Percentiles rank a stretch among this genome's conserved stretches.
These are phyloP conservation scores for Acanthornis magna DNA, from an alignment of 2,797 vertebrate genomes.

Conservation along the genomic window DNA sequence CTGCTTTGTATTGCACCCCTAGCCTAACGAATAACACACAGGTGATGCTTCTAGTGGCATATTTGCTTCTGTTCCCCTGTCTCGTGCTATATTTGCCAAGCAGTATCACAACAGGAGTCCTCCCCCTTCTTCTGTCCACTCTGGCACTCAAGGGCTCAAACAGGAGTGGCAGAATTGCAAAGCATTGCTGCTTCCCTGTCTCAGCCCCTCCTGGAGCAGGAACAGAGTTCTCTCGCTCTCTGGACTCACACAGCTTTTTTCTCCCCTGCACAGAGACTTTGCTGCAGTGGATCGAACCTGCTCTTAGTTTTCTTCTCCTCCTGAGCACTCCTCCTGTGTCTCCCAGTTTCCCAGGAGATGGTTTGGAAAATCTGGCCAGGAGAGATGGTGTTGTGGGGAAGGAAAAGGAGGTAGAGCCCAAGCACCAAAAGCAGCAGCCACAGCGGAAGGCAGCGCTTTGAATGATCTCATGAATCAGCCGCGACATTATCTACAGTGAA, in stretches of 20 bases:
- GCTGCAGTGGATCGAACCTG: not conserved
- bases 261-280: not conserved
- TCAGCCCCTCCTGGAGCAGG: not conserved
- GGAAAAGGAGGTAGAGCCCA: not conserved
- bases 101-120: not conserved
- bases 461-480: conserved; percentile 66
- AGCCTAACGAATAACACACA: not conserved
- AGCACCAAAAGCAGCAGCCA: not conserved
- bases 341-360: not conserved
- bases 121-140: not conserved
- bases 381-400: not conserved
- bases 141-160: not conserved
- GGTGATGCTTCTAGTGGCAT: not conserved
- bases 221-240: not conserved
- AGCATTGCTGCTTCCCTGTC: not conserved
- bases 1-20: not conserved
- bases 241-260: not conserved
- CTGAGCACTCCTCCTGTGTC: not conserved
- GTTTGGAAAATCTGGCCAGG: not conserved
- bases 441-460: not conserved
- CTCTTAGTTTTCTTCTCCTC: not conserved
- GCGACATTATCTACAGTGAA: conserved; percentile 70
- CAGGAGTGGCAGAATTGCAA: not conserved
- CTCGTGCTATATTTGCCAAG: not conserved
- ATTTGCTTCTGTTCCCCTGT: not conserved